Conservation (phyloP, 2,888 invertebrate species). For the Apotomis betuletana region DNA sequence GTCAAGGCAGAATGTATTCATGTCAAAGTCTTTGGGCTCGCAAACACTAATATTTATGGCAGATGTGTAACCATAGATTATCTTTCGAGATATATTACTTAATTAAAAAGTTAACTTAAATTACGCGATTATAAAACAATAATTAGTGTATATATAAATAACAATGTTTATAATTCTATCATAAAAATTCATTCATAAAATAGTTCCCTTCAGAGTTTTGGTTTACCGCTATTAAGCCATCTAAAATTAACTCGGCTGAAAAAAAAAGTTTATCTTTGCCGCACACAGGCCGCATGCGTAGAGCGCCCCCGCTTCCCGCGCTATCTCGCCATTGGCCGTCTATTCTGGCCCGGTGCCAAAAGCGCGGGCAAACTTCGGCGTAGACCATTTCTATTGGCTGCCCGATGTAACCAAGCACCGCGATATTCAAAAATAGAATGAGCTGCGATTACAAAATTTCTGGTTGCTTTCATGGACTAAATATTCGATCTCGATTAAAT, state of each 20-base stretch:
- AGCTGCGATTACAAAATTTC: conserved; percentile 60
- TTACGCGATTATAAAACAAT: too few relatives aligned
- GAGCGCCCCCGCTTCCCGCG: conserved; percentile 66
- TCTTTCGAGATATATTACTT: background rate
- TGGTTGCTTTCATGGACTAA: conserved; percentile 48
- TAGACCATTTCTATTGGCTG: conserved; percentile 68
- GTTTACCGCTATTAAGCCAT: conserved; percentile 37
- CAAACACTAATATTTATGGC: background rate
- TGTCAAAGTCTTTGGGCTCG: conserved; percentile 19
- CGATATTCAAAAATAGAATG: conserved; percentile 82
- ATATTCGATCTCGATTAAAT: conserved; percentile 31
- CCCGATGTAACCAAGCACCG: conserved; percentile 79
- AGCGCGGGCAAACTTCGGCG: conserved; percentile 71
- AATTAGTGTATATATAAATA: too few relatives aligned
- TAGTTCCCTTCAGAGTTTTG: background rate
- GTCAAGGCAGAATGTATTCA: conserved; percentile 35
- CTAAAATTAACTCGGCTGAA: conserved; percentile 59
- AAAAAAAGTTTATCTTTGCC: conserved; percentile 57
- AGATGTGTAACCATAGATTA: background rate
- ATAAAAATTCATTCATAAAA: conserved; percentile 1
- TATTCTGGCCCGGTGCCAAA: conserved; percentile 75
- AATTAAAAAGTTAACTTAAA: too few relatives aligned
- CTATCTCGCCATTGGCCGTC: conserved; percentile 69
- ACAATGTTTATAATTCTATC: too few relatives aligned
- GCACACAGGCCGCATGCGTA: conserved; percentile 59